Evolutionary conservation across 2,888 invertebrate genomes (phyloP).

Genomic region (Cryptocephalus primarius): DNA sequence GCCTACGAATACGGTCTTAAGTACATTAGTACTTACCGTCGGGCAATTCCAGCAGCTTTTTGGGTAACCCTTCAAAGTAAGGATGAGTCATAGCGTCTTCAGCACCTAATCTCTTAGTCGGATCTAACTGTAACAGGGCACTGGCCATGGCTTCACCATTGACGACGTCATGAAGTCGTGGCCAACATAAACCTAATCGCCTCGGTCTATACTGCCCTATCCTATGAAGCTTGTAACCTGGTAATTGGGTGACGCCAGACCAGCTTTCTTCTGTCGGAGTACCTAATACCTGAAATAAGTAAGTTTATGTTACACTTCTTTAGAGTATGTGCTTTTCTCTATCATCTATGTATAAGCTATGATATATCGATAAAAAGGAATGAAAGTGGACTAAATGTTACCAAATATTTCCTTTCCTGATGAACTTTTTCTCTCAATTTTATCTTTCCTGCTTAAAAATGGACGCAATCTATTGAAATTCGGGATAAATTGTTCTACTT

Average conservation of each 20-base stretch:
- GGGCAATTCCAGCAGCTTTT: slow-evolving; percentile 80
- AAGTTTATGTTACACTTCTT: background rate
- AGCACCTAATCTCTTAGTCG: slow-evolving; percentile 76
- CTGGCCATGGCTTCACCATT: slow-evolving; percentile 84
- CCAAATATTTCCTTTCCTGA: too few species aligned
- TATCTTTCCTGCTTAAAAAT: too few species aligned
- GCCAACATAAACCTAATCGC: slow-evolving; percentile 77
- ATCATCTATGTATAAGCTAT: too few species aligned
- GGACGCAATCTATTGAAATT: too few species aligned
- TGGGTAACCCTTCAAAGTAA: slow-evolving; percentile 86
- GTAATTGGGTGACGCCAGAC: slow-evolving; percentile 79
- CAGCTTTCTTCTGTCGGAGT: slow-evolving; percentile 91
- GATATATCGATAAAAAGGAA: slow-evolving; percentile 1
- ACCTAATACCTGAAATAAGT: slow-evolving; percentile 62
- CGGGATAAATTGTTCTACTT: too few species aligned
- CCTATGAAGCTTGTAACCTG: slow-evolving; percentile 73
- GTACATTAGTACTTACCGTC: slow-evolving; percentile 57
- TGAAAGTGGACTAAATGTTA: too few species aligned
- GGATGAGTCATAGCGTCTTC: slow-evolving; percentile 76
- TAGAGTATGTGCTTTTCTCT: too few species aligned
- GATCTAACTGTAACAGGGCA: slow-evolving; percentile 77
- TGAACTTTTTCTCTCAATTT: too few species aligned
- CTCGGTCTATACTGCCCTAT: slow-evolving; percentile 62
- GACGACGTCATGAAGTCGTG: slow-evolving; percentile 79
- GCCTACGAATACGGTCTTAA: too few species aligned